phyloP scores from a whole-genome alignment of 2,797 vertebrate genomes.

The Hapalemur alaotrensis region DNA sequence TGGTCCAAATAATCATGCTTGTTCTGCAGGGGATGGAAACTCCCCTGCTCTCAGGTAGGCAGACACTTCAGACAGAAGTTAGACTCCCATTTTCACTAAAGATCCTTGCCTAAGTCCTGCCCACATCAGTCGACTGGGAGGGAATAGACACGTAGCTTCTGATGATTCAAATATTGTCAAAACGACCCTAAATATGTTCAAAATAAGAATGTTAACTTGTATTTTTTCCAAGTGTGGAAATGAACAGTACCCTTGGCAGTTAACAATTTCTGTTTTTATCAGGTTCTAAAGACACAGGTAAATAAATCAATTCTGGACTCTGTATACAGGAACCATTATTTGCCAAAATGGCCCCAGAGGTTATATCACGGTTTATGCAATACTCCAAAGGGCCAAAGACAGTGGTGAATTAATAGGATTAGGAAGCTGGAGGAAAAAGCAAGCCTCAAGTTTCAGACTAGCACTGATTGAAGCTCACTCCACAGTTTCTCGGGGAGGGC shows the following conservation, averaged over 20 bases:
- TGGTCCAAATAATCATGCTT: not conserved
- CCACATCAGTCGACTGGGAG: not conserved
- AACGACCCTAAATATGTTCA: not conserved
- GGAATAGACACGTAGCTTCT: not conserved
- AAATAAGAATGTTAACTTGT: not conserved
- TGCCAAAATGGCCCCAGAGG: constrained; percentile 58
- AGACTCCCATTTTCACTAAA: not conserved
- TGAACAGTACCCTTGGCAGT: constrained; percentile 30
- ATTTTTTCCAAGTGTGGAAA: not conserved
- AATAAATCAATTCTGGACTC: constrained; percentile 75
- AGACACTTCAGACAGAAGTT: not conserved
- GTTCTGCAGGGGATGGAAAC: not conserved
- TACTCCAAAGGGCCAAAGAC: constrained; percentile 63
- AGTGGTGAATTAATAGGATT: constrained; percentile 45
- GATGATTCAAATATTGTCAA: not conserved
- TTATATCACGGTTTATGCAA: constrained; percentile 60
- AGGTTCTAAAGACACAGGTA: constrained; percentile 47
- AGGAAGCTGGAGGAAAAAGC: not conserved
- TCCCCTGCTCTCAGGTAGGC: not conserved
- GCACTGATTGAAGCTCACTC: not conserved
- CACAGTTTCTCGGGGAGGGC: not conserved
- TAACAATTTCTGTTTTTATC: constrained; percentile 53
- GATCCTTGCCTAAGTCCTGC: not conserved
- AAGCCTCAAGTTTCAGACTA: not conserved
- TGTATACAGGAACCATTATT: constrained; percentile 56